Evolutionary conservation across 1,140 invertebrate species (phyloP).

Genomic region (Nebria ingens): DNA sequence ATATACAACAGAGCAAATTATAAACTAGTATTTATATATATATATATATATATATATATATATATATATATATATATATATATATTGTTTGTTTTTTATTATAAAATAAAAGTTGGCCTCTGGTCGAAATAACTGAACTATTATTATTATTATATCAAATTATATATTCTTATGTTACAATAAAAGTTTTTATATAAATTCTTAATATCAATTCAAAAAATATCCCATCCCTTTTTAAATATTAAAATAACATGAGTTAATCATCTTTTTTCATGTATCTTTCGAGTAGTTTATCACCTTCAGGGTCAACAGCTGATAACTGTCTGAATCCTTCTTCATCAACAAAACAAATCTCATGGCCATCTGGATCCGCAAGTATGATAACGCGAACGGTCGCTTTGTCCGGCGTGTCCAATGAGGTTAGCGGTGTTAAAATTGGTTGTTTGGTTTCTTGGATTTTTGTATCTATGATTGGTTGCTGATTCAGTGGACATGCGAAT

Average conservation of each 20-base stretch:
- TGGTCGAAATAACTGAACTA: too few relatives aligned
- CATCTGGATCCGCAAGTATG: conserved; percentile 92
- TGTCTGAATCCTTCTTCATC: conserved; percentile 89
- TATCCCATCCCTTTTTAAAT: too few relatives aligned
- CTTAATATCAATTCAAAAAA: too few relatives aligned
- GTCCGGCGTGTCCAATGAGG: conserved; percentile 88
- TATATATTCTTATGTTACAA: too few relatives aligned
- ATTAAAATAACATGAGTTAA: conserved; percentile 25
- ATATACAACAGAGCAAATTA: not conserved
- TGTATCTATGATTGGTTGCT: conserved; percentile 64
- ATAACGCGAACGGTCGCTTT: conserved; percentile 94
- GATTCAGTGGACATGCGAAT: conserved; percentile 70
- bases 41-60: too few relatives aligned
- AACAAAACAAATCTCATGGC: conserved; percentile 97
- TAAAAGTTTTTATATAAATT: too few relatives aligned
- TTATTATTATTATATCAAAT: too few relatives aligned
- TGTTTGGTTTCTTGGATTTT: conserved; percentile 59
- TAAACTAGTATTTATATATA: not conserved
- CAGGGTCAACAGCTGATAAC: conserved; percentile 77
- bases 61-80: too few relatives aligned
- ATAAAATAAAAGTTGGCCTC: too few relatives aligned
- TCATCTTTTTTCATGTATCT: conserved; percentile 67
- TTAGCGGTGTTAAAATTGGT: conserved; percentile 77
- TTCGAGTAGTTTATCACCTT: conserved; percentile 68
- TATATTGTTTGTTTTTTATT: too few relatives aligned